Conservation (phyloP, 2,888 invertebrate genomes). For the Morpho deidamia region DNA sequence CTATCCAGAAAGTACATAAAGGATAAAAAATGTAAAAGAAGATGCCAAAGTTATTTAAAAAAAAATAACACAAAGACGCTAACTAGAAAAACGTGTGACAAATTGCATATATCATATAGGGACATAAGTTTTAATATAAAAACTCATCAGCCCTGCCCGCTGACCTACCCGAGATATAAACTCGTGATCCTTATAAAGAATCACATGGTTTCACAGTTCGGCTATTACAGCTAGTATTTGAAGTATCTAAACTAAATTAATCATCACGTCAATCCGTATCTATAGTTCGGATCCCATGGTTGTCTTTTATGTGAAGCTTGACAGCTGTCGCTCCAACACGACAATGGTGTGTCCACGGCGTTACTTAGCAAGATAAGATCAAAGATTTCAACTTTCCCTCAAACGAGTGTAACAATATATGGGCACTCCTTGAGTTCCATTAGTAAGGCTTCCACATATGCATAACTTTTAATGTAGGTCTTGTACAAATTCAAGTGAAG, state of each 20-base stretch:
- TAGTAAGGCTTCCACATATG: neutral
- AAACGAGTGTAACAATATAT: conserved; percentile 2
- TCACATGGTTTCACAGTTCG: too few species aligned
- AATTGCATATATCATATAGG: too few species aligned
- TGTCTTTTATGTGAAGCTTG: conserved; percentile 11
- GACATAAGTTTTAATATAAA: too few species aligned
- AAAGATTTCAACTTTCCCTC: conserved; percentile 17
- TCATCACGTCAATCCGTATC: conserved; percentile 10
- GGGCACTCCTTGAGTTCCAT: neutral
- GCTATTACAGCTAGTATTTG: too few species aligned
- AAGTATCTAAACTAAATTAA: neutral
- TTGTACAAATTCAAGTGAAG: too few species aligned
- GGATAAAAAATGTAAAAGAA: too few species aligned
- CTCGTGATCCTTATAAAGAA: too few species aligned
- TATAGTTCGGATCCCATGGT: conserved; percentile 9
- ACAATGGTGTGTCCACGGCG: conserved; percentile 16
- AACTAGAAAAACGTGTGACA: too few species aligned
- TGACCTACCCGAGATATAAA: too few species aligned
- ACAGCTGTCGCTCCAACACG: conserved; percentile 19
- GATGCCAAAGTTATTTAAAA: too few species aligned
- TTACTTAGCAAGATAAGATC: conserved; percentile 20
- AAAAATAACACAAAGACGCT: too few species aligned
- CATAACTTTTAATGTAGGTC: neutral
- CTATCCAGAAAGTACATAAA: neutral
- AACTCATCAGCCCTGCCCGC: too few species aligned